Evolutionary conservation across 2,888 invertebrate genomes (phyloP), one percentile per base, ranked within the genome.

Genomic region (Mantis religiosa): DNA sequence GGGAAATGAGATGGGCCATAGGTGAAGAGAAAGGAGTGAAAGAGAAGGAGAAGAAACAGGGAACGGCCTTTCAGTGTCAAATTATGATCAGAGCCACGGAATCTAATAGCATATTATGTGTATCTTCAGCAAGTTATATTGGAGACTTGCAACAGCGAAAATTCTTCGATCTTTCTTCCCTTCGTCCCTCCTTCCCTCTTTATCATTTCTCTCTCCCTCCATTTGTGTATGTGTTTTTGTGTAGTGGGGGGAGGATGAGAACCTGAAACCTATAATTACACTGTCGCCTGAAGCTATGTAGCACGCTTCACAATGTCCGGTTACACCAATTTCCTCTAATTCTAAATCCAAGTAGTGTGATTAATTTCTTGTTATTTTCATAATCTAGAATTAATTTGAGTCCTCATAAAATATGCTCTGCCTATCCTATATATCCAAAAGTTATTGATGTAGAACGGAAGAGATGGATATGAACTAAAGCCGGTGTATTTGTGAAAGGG

Each of bases 281-380:
- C 20, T 81, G 86, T 86, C 86, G 81, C 86, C 81, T 86, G 86
- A 71, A 86, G 86, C 86, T 86, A 86, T 81, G 81, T 81, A 86
- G 86, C 86, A 86, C 86, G 28, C 86, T 86, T 86, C 81, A 47
- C 15, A 71, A 20, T 86, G 86, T 81, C 86, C 86, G 81, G 86
- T 81, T 71, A 81, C 86, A 86, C 86, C 86, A 86, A 86, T 81
- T 86, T 7, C 86, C 47, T 27, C n/a, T 85, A 85, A 27, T 47
- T 85, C n/a, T 12, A n/a, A n/a, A 71, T 71, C 54, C 54, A 20
- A 3, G 14, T 71, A 71, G 54, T 20, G 6, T 71, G 54, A 71
- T 71, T 71, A 71, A 71, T 20, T 71, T 71, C 54, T 71, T 71
- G 20, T 25, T 71, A 71, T 71, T 71, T 71, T 71, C 25, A 71